Conservation (phyloP, 2,888 invertebrate genomes). For the Callyntrura guangdongensis region DNA sequence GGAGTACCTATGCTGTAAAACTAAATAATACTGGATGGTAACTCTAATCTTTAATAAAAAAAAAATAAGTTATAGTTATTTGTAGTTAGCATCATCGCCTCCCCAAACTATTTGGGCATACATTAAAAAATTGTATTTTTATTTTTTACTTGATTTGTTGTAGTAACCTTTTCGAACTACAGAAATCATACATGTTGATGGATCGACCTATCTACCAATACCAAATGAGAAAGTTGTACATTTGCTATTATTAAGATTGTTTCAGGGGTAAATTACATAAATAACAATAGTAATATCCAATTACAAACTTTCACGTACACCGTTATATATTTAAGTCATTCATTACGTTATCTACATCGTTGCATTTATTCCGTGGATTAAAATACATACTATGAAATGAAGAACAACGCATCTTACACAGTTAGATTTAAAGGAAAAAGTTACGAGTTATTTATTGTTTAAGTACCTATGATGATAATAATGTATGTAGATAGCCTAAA, state of each 20-base stretch:
- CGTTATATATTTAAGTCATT: conserved; percentile 19
- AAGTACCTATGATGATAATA: no score
- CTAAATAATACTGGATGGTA: not conserved
- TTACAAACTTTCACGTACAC: conserved; percentile 16
- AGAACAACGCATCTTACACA: not conserved
- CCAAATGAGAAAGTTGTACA: conserved; percentile 40
- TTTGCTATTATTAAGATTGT: not conserved
- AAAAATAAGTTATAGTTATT: not conserved
- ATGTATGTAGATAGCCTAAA: no score
- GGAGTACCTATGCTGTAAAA: no score
- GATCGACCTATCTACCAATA: conserved; percentile 25
- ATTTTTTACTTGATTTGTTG: not conserved
- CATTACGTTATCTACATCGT: not conserved
- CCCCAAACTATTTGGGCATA: no score
- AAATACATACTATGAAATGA: no score
- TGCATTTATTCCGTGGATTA: not conserved
- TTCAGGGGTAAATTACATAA: conserved; percentile 22
- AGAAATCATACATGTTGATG: conserved; percentile 43
- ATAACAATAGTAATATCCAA: not conserved
- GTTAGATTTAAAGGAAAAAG: conserved; percentile 29
- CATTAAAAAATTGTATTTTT: conserved; percentile 13
- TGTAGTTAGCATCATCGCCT: no score
- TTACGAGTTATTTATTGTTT: not conserved
- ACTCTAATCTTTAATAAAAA: not conserved
- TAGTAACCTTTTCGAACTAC: conserved; percentile 37